phyloP scores from a whole-genome alignment of 1,140 invertebrate species.

The Hyles vespertilio region DNA sequence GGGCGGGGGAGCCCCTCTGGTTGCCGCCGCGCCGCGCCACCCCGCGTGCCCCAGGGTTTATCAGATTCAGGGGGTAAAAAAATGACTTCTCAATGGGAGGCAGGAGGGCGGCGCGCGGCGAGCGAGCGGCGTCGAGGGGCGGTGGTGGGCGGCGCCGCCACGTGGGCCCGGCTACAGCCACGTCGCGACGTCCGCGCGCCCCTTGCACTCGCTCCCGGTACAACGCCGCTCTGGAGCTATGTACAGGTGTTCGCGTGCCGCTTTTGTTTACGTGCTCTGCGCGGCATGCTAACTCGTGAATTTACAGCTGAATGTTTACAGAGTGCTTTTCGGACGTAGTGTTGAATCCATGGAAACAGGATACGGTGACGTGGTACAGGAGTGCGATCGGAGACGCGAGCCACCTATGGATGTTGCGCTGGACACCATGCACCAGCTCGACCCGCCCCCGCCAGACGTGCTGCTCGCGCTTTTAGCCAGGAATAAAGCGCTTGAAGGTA shows the following conservation, averaged over 20 bases:
- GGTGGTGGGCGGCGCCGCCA: slow-evolving; percentile 63
- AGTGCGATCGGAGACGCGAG: slow-evolving; percentile 39
- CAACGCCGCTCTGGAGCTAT: slow-evolving; percentile 25
- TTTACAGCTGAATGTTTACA: slow-evolving; percentile 32
- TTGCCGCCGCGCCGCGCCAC: slow-evolving; percentile 29
- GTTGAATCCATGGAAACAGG: slow-evolving; percentile 35
- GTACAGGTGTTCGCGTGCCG: slow-evolving; percentile 28
- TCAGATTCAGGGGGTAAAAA: slow-evolving; percentile 72
- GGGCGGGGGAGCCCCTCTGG: slow-evolving; percentile 64
- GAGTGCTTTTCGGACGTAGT: slow-evolving; percentile 42
- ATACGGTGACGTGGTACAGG: slow-evolving; percentile 55
- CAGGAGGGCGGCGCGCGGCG: slow-evolving; percentile 44
- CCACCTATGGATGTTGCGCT: slow-evolving; percentile 49
- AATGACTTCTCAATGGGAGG: slow-evolving; percentile 74
- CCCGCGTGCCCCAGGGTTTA: slow-evolving; percentile 50
- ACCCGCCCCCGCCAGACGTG: slow-evolving; percentile 83
- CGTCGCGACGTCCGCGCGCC: slow-evolving; percentile 36
- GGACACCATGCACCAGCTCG: slow-evolving; percentile 67
- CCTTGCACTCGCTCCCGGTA: slow-evolving; percentile 32
- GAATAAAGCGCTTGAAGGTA: slow-evolving; percentile 92
- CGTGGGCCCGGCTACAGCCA: slow-evolving; percentile 42
- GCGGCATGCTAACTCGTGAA: slow-evolving; percentile 25
- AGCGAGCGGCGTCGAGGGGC: slow-evolving; percentile 48
- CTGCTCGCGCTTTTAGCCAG: slow-evolving; percentile 87
- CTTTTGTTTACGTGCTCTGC: slow-evolving; percentile 14